These are phyloP conservation scores for Physocephala rufipes DNA, from an alignment of 2,888 invertebrate species.

Conservation along the genomic window DNA sequence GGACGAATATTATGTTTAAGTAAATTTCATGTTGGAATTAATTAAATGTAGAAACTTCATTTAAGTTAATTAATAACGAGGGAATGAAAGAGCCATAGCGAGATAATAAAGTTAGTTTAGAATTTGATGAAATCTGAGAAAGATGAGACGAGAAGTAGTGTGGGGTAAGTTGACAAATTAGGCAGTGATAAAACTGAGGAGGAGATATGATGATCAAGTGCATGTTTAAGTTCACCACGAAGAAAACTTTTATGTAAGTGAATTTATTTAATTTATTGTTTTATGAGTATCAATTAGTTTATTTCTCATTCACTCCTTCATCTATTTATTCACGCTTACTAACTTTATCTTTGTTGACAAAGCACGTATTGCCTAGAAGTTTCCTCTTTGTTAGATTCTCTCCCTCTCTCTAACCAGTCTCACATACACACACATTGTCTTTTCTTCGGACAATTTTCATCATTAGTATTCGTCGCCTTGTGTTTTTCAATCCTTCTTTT, in stretches of 20 bases:
- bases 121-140: not conserved
- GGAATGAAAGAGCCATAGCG: no score
- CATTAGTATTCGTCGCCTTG: not conserved
- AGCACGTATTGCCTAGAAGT: not conserved
- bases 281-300: constrained; percentile 10
- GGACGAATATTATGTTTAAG: constrained; percentile 1
- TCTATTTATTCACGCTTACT: constrained; percentile 1
- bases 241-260: constrained; percentile 1
- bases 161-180: not conserved
- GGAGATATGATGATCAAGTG: no score
- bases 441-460: not conserved
- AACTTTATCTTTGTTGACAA: not conserved
- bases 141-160: not conserved
- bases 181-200: no score
- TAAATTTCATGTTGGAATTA: constrained; percentile 27
- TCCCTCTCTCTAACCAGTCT: not conserved
- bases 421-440: no score
- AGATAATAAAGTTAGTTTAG: no score
- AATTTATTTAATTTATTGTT: constrained; percentile 17
- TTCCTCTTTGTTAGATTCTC: not conserved
- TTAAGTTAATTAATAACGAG: constrained; percentile 17
- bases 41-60: constrained; percentile 28
- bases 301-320: no score
- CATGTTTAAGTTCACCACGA: not conserved
- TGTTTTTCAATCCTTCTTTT: not conserved